Base-by-base conservation (phyloP, 2,888 invertebrate species). In the Lithophane ornitopus region DNA sequence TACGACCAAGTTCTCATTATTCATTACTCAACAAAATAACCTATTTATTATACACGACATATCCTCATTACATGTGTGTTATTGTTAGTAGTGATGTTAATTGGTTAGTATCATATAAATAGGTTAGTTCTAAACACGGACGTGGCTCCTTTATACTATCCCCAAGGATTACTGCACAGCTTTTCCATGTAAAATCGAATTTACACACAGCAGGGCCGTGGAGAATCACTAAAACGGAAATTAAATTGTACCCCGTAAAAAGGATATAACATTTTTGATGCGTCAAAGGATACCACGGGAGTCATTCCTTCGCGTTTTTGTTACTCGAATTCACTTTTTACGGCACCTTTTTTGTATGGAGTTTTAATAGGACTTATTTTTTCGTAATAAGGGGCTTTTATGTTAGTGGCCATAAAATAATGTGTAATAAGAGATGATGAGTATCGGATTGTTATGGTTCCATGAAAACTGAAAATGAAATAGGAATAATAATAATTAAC, bases 211-310 rank as follows among this genome's bases (percentile, higher is more conserved):
- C 80, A 83, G 66, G 78, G 66, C 81, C 82, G 75, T 74, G 63
- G 77, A 74, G 80, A 83, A 86, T 82, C 82, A 82, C 85, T 90
- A 74, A 88, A 88, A 81, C 89, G 92, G 91, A 93, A 94, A 94
- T 94, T 91, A 93, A 93, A 94, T 94, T 92, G 90, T 90, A 88
- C 89, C 81, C 89, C 90, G 90, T 93, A 90, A 92, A 93, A 93
- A 90, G 89, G 89, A 90, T 91, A 92, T 91, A 90, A 90, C 89
- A 87, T 92, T 92, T 80, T 92, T 92, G 92, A 92, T 91, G 89
- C 87, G 91, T 89, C 90, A 90, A 84, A 88, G 85, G 91, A 92
- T 92, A 91, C 89, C 62, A 84, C 76, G 78, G 78, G 86, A 88
- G 90, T 92, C 91, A 92, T 91, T 91, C 89, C 80, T 82, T 78